A percentile compares a stretch with the other conserved stretches of the same genome.
These are phyloP conservation scores for Troides oblongomaculatus DNA, from an alignment of 2,888 invertebrate species.

Conservation along the genomic window DNA sequence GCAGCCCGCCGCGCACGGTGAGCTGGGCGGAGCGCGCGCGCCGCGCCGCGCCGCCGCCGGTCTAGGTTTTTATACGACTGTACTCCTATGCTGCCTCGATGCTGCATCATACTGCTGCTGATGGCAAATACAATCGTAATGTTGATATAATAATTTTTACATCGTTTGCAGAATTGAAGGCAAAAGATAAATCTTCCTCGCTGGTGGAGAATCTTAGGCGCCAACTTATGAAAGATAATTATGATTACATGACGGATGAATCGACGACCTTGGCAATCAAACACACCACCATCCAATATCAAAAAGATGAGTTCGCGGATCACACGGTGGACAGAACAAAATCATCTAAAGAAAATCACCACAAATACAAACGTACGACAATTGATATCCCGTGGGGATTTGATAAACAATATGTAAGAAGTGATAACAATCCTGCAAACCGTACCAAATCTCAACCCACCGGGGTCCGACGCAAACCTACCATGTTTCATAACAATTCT, in stretches of 20 bases:
- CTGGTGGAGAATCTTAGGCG: constrained; percentile 38
- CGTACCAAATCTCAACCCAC: background rate
- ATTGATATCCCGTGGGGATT: background rate
- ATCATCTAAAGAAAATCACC: background rate
- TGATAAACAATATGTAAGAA: background rate
- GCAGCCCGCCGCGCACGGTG: background rate
- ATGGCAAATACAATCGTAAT: background rate
- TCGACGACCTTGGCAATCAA: background rate
- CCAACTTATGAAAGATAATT: constrained; percentile 52
- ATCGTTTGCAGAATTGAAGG: constrained; percentile 4
- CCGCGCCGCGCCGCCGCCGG: background rate
- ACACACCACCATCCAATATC: background rate
- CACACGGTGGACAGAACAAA: background rate
- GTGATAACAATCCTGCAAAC: background rate
- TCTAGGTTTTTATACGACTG: background rate
- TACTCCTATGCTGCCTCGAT: background rate
- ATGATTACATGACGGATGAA: constrained; percentile 46
- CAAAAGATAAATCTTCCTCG: constrained; percentile 17
- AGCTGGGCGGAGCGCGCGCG: background rate
- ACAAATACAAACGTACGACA: background rate
- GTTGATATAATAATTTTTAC: background rate
- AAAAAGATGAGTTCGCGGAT: constrained; percentile 28
- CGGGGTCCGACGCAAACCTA: background rate
- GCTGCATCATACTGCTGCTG: background rate
- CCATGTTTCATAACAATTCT: constrained; percentile 1